Evolutionary conservation across 2,888 invertebrate species (phyloP), one percentile per base, ranked within the genome.

Genomic region (Drosophila mimica): DNA sequence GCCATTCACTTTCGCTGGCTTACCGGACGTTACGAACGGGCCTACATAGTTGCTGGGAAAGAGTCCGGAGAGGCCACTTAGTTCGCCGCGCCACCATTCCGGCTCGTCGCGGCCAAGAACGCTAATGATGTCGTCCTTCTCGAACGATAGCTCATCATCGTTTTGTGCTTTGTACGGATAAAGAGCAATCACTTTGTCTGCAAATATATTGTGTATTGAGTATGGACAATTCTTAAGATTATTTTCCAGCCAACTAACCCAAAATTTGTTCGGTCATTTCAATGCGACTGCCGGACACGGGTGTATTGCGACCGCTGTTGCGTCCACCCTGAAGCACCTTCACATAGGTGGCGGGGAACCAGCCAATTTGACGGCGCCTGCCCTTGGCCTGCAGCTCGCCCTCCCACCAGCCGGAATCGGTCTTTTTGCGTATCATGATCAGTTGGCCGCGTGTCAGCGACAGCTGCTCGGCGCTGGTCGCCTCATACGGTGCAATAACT

Each of bases 341-440:
- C 11, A 99, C 98, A 92, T 99, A 99, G 73, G 98, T 98, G 33
- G 99, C 99, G 0, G 99, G 99, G 94, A 99, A 99, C 99, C 99
- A 99, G 4, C 99, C 99, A 40, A 98, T 96, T 93, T 98, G 98
- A 40, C 97, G 94, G 92, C 97, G 97, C 86, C 97, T 95, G 1
- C 99, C 98, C 91, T 96, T 96, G 3, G 96, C 98, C 94, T 99
- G 99, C 51, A 99, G 93, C 93, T 99, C 99, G 1, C 99, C 99
- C 94, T 99, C 99, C 99, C 99, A 99, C 99, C 99, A 99, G 28
- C 99, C 99, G 56, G 97, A 97, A 85, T 97, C 97, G 0, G 98
- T 98, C 92, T 99, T 99, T 94, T 99, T 99, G 30, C 98, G 95
- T n/a, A 99, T 97, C 94, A 98, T 97, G 67, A 99, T 96, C 66